Base-by-base conservation (phyloP, 1,140 invertebrate species). In the Platorchestia sp. region DNA sequence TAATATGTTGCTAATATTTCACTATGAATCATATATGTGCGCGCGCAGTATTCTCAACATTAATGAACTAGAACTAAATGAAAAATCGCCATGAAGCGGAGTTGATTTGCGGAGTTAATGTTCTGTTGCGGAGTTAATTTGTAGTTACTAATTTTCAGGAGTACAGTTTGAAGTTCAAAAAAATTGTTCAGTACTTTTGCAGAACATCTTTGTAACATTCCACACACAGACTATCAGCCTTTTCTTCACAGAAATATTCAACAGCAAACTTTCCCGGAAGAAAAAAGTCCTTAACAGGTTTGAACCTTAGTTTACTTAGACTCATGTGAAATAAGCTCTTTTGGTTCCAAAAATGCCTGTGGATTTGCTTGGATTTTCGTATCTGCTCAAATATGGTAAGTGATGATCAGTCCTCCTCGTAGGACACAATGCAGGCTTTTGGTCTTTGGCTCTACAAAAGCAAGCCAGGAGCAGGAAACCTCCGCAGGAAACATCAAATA, bases 391-490 rank as follows among this genome's bases (percentile, higher is more conserved):
- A 89, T 89, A 44, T 89, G 43, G 87, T 44, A 42, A 41, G 43
- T 41, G 87, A 89, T 42, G 87, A 89, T 89, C 87, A 89, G 41
- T 3, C 87, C 43, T 44, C 87, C n/a, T 10, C 87, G 43, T 14
- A 44, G n/a, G 43, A 44, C 87, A 89, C 87, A 89, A 89, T 89
- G 43, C 87, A 42, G 6, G 36, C 43, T 44, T 89, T 41, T 44
- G 87, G 87, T 89, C 43, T 44, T 89, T 89, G n/a, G 43, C 87
- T 89, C 87, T 41, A 42, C 87, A 89, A 89, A 89, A 44, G 87
- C 43, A 44, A 89, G 87, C 41, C 43, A 42, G 87, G 41, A 42
- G 43, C 87, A 89, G 87, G 87, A 89, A 89, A 89, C 87, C 43
- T 41, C 36, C 41, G 43, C n/a, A 89, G 87, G 87, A 89, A 89